Conservation (phyloP, 2,113 vertebrate genomes). For the Gobiocypris rarus region DNA sequence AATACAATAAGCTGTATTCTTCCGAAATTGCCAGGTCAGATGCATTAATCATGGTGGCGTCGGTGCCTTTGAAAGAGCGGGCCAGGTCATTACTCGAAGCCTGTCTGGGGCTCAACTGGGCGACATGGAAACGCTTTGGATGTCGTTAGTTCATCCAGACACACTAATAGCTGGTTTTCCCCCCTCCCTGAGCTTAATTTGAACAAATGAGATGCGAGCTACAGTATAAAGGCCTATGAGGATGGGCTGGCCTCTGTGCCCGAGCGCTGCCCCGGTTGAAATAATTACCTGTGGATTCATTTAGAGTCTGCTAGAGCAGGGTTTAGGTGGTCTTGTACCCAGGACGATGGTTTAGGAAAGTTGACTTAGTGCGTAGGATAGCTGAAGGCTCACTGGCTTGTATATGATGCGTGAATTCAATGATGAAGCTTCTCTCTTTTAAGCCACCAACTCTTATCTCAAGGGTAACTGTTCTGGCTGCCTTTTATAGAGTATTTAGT, state of each 20-base stretch:
- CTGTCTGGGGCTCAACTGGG: slow-evolving; percentile 72
- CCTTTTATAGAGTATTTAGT: slow-evolving; percentile 42
- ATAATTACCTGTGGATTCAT: slow-evolving; percentile 40
- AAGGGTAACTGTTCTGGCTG: slow-evolving; percentile 9
- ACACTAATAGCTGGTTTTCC: slow-evolving; percentile 66
- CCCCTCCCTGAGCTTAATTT: slow-evolving; percentile 71
- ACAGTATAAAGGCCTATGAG: slow-evolving; percentile 66
- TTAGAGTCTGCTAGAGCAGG: slow-evolving; percentile 14
- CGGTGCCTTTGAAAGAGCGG: slow-evolving; percentile 77
- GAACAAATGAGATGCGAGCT: slow-evolving; percentile 71
- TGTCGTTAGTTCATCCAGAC: slow-evolving; percentile 75
- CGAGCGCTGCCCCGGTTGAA: not conserved
- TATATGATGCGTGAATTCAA: not conserved
- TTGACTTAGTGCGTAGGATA: not conserved
- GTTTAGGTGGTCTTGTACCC: slow-evolving; percentile 7
- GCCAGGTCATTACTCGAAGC: slow-evolving; percentile 74
- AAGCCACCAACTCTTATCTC: slow-evolving; percentile 21
- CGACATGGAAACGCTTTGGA: slow-evolving; percentile 78
- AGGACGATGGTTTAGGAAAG: not conserved
- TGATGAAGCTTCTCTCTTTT: slow-evolving; percentile 10
- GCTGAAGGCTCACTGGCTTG: not conserved
- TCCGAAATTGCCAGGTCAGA: slow-evolving; percentile 76
- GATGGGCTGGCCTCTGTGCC: slow-evolving; percentile 37
- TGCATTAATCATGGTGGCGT: slow-evolving; percentile 79
- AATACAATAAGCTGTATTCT: slow-evolving; percentile 78